Base-by-base conservation (phyloP, 2,888 invertebrate genomes). In the Drosophila nr. medialis region DNA sequence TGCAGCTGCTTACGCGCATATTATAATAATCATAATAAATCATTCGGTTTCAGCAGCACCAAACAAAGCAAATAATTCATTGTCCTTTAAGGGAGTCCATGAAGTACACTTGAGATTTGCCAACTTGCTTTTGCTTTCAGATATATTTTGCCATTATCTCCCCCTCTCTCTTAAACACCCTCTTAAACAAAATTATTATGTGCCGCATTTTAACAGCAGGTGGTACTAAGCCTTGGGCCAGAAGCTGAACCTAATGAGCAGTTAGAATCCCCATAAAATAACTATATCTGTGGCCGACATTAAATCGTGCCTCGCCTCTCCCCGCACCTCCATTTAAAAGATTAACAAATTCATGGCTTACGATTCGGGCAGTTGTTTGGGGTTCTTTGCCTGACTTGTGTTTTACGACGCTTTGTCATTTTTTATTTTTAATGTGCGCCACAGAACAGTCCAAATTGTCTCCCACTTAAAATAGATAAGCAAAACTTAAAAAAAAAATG, bases 21-120 rank as follows among this genome's bases (percentile, higher is more conserved):
- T 78, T 83, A 81, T 83, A 15, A 64, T 71, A 85, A 72, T 74
- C 72, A 80, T 72, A 80, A 87, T 87, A 87, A 85, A 87, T 85
- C 88, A 85, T 80, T 77, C 21, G 50, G 45, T 42, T 48, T 58
- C 36, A 59, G 32, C 51, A 58, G 10, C n/a, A 48, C 32, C 51
- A 40, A 50, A 27, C 55, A 49, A 45, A 49, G 21, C 15, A 45
- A 36, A 30, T 0, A 2, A 8, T 56, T 32, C 40, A 32, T 38
- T 13, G 32, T 34, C n/a, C 45, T 6, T 36, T 24, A 15, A 15
- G 45, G 4, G 21, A 32, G 24, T 24, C 40, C 15, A 21, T 55
- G 36, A 24, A 42, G 29, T 49, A 8, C 48, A 53, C 61, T 58
- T 53, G n/a, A 62, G 15, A 56, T 55, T 15, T 40, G 15, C 10